Base-by-base conservation (phyloP, 2,888 invertebrate genomes). In the Acrocyrtus sp. region DNA sequence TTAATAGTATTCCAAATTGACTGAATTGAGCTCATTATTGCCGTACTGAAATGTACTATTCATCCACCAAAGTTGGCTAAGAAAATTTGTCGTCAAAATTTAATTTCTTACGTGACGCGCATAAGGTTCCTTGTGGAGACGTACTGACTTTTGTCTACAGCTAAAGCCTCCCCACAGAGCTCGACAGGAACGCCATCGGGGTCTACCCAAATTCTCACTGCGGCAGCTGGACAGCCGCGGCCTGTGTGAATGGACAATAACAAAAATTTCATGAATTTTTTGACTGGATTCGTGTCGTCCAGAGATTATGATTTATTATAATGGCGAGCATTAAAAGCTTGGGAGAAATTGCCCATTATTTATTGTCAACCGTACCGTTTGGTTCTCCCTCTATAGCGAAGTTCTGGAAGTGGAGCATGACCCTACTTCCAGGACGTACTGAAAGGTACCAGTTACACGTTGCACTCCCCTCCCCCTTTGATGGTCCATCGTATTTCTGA, bases 361-460 rank as follows among this genome's bases (percentile, higher is more conserved):
- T n/a, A n/a, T n/a, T n/a, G n/a, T n/a, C 19, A 17, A 2, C 83
- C 87, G 87, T 84, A 95, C 95, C 90, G 80, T 89, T 87, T 78
- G 93, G 93, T 84, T 95, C 93, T 79, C 98, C 98, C 85, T 99
- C 98, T 69, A 98, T 92, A 65, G 93, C 92, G 84, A 99, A 96
- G 79, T 90, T 88, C 83, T 94, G 92, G 85, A 98, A 95, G 85
- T 94, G 92, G 83, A 99, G 89, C 84, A 98, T 89, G 82, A 99
- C 91, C 83, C 92, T 90, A 84, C 94, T 93, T 82, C 91, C 91
- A 34, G 92, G 91, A 80, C 92, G 89, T 73, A 95, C 96, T 76
- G 90, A 91, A 83, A 99, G 93, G 84, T 92, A 93, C 98, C 98
- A 99, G 86, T 98, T 96, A 87, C 98, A 99, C 77, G 93, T 94